phyloP scores from a whole-genome alignment of 2,888 invertebrate species.

The Cylloceria caligata region DNA sequence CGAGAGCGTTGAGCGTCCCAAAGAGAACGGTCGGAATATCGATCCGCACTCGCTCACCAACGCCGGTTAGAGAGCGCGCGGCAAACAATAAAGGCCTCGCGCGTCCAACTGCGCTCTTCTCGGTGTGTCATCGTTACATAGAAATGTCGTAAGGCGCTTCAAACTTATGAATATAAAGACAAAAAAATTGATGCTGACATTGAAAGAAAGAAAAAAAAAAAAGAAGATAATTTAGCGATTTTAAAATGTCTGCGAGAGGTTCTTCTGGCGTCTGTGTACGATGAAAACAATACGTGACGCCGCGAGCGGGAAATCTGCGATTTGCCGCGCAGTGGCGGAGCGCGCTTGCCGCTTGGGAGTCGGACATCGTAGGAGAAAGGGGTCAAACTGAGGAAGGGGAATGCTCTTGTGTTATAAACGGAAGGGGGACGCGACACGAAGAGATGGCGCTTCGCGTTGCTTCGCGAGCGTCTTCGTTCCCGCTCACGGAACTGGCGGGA shows the following conservation, averaged over 20 bases:
- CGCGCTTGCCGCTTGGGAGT: constrained; percentile 37
- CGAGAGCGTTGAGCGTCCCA: constrained; percentile 64
- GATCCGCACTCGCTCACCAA: constrained; percentile 67
- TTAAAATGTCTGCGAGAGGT: no score
- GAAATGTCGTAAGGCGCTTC: not conserved
- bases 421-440: constrained; percentile 29
- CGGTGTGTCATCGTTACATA: constrained; percentile 37
- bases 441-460: constrained; percentile 58
- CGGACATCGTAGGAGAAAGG: constrained; percentile 49
- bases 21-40: constrained; percentile 72
- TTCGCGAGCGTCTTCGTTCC: constrained; percentile 42
- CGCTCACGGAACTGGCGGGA: constrained; percentile 39
- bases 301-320: constrained; percentile 61
- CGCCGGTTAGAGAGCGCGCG: constrained; percentile 67
- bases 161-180: not conserved
- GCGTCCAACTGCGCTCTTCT: constrained; percentile 54
- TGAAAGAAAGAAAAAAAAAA: no score
- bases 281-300: constrained; percentile 65
- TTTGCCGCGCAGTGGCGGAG: constrained; percentile 40
- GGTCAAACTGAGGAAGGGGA: constrained; percentile 30
- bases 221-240: no score
- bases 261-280: constrained; percentile 21
- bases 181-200: constrained; percentile 1
- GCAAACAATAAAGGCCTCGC: constrained; percentile 74
- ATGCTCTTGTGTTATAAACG: constrained; percentile 10